These are phyloP conservation scores for Diplolepis rosae DNA, from an alignment of 2,888 invertebrate species.

Conservation along the genomic window DNA sequence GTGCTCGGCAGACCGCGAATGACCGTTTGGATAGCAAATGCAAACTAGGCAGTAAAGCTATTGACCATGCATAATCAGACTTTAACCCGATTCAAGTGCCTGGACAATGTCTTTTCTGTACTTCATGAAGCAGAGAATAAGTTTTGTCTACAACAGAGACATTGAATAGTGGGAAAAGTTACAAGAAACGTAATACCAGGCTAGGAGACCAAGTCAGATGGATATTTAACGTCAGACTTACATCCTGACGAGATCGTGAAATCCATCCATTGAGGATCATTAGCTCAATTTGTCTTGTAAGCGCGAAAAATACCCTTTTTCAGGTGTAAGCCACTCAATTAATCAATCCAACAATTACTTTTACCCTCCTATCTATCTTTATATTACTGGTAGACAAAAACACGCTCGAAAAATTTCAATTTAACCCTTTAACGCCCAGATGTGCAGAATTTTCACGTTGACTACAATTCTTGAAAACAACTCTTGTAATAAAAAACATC, in stretches of 20 bases:
- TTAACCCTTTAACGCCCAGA: too few species aligned
- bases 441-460: too few species aligned
- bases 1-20: slow-evolving; percentile 60
- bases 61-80: slow-evolving; percentile 62
- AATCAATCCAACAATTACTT: too few species aligned
- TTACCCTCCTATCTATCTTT: too few species aligned
- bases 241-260: not conserved
- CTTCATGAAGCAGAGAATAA: slow-evolving; percentile 41
- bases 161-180: slow-evolving; percentile 30
- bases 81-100: slow-evolving; percentile 57
- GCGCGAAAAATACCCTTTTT: not conserved
- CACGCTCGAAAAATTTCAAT: too few species aligned
- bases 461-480: too few species aligned
- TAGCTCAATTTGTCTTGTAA: not conserved
- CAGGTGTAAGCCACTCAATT: too few species aligned
- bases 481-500: too few species aligned
- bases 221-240: slow-evolving; percentile 10
- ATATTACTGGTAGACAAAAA: too few species aligned
- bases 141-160: slow-evolving; percentile 45
- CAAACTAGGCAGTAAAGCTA: slow-evolving; percentile 58
- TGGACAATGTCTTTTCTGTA: slow-evolving; percentile 52
- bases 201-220: slow-evolving; percentile 18
- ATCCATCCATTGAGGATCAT: not conserved
- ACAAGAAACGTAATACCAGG: slow-evolving; percentile 10
- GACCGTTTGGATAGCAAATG: slow-evolving; percentile 60